A percentile compares a stretch with the other conserved stretches of the same genome.
Conservation (phyloP, 2,113 vertebrate genomes). For the Todiramphus chloris region DNA sequence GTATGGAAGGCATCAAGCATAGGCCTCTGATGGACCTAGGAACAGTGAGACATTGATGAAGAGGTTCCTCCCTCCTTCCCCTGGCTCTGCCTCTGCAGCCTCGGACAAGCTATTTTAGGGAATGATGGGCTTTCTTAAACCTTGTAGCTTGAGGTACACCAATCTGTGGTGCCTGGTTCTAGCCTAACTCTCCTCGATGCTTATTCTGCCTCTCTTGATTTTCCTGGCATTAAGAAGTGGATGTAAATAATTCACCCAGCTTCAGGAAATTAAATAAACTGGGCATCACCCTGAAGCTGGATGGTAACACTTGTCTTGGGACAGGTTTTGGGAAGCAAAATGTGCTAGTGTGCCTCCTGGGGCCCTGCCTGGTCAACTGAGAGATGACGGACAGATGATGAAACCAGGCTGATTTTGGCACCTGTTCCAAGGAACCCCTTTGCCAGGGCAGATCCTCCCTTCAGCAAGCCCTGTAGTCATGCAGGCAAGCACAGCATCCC, state of each 20-base stretch:
- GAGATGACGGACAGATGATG: not conserved
- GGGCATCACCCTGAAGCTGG: not conserved
- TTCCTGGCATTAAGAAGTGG: not conserved
- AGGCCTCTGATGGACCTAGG: not conserved
- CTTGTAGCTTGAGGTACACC: not conserved
- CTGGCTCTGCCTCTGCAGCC: not conserved
- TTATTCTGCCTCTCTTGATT: not conserved
- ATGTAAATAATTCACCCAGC: not conserved
- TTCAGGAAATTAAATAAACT: not conserved
- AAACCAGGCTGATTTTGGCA: not conserved
- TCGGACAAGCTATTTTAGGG: not conserved
- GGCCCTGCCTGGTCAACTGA: not conserved
- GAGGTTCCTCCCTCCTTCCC: not conserved
- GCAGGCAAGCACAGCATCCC: not conserved
- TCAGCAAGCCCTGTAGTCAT: not conserved
- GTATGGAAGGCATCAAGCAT: not conserved
- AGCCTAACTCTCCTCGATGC: not conserved
- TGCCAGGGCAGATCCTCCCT: not conserved
- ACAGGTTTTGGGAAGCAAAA: not conserved
- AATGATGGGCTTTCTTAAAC: fast-evolving
- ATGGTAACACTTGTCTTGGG: not conserved
- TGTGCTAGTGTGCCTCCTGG: not conserved
- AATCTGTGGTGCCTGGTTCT: not conserved
- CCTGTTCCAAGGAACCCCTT: not conserved
- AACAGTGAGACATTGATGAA: not conserved